These are phyloP conservation scores for Polydrusus cervinus DNA, from an alignment of 2,888 invertebrate genomes.

Conservation along the genomic window DNA sequence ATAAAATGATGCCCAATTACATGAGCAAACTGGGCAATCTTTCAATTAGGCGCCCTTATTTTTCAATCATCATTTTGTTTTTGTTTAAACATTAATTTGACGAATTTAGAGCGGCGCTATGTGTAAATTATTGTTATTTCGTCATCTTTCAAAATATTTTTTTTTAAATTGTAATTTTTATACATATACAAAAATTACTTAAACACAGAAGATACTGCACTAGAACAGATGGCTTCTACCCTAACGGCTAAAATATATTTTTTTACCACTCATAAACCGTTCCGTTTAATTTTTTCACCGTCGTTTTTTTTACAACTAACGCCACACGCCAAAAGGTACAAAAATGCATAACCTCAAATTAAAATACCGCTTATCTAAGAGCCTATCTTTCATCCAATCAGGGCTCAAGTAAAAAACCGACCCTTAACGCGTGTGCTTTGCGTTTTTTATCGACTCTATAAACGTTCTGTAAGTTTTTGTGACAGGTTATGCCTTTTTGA, in stretches of 20 bases:
- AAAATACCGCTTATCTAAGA: conserved; percentile 34
- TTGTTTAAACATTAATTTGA: neutral
- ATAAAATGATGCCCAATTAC: conserved; percentile 38
- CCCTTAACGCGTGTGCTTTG: conserved; percentile 13
- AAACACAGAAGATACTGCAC: too few species aligned
- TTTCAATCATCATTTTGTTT: conserved; percentile 22
- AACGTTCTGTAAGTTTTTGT: conserved; percentile 9
- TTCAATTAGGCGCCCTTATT: conserved; percentile 32
- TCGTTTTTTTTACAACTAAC: neutral
- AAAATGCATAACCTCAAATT: conserved; percentile 25
- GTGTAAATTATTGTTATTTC: too few species aligned
- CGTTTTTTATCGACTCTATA: neutral
- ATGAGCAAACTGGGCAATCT: conserved; percentile 35
- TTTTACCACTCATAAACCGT: neutral
- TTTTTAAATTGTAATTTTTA: too few species aligned
- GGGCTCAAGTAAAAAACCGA: conserved; percentile 27
- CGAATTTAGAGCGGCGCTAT: neutral
- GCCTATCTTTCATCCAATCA: conserved; percentile 36
- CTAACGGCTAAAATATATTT: neutral
- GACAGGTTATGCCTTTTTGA: conserved; percentile 19
- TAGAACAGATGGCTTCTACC: neutral
- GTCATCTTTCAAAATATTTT: too few species aligned
- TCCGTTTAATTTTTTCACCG: neutral
- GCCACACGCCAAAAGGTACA: conserved; percentile 18
- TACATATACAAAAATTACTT: too few species aligned